These are phyloP conservation scores for Lacerta viridis DNA, from an alignment of 2,797 vertebrate species.

Conservation along the genomic window DNA sequence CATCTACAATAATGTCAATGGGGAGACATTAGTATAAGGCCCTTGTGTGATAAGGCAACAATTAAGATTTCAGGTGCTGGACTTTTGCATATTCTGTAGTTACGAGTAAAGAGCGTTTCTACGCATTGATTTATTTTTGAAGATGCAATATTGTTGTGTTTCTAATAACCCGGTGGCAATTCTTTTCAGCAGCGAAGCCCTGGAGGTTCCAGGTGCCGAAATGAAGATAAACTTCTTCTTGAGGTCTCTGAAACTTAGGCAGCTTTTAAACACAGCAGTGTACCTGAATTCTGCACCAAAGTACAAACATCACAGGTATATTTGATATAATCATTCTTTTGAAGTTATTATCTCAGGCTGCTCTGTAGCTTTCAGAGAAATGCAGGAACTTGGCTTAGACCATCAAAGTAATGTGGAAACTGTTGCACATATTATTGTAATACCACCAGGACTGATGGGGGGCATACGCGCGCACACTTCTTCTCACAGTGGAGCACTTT, in stretches of 20 bases:
- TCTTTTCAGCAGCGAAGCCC: constrained; percentile 43
- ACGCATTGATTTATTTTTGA: constrained; percentile 46
- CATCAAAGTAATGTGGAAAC: constrained; percentile 59
- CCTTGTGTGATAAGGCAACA: neutral
- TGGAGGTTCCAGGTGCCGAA: constrained; percentile 59
- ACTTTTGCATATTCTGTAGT: constrained; percentile 30
- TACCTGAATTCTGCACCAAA: constrained; percentile 41
- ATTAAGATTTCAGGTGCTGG: neutral
- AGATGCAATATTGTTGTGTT: constrained; percentile 51
- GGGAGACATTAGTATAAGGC: neutral
- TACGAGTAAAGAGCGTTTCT: neutral
- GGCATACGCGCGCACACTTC: too few species aligned
- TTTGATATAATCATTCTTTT: constrained; percentile 58
- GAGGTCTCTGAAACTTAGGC: constrained; percentile 43
- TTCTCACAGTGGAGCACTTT: too few species aligned
- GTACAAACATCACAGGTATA: constrained; percentile 55
- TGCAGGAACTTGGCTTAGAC: constrained; percentile 31
- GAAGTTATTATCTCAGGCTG: constrained; percentile 41
- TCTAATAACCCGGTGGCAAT: constrained; percentile 33
- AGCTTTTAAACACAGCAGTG: constrained; percentile 52
- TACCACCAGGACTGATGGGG: too few species aligned
- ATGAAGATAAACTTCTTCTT: constrained; percentile 54
- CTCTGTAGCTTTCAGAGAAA: constrained; percentile 45
- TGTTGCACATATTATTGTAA: neutral
- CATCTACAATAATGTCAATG: neutral